Conservation (phyloP, 2,113 vertebrate genomes). For the Calypte anna region DNA sequence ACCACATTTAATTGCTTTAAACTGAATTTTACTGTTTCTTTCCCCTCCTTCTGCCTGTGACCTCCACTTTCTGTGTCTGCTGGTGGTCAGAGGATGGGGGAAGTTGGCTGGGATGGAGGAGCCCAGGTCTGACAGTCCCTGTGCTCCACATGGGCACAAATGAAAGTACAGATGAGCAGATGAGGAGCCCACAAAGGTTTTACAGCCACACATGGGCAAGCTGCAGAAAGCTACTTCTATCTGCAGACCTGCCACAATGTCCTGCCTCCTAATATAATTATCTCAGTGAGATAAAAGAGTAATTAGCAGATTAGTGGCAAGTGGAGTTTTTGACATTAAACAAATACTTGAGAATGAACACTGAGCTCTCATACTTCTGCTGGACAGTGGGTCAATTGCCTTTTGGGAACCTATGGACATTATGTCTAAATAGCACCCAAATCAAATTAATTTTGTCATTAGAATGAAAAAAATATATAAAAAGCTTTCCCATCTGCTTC, state of each 20-base stretch:
- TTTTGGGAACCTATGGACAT: not conserved
- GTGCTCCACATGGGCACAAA: fast-evolving
- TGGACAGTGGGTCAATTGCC: not conserved
- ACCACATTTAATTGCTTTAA: not conserved
- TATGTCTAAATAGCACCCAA: not conserved
- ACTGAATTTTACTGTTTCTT: not conserved
- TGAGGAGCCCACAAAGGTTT: fast-evolving
- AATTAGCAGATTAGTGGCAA: not conserved
- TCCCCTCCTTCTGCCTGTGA: not conserved
- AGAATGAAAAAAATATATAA: not conserved
- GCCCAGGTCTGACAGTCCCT: not conserved
- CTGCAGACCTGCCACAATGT: not conserved
- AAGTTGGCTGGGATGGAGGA: not conserved
- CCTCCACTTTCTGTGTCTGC: fast-evolving
- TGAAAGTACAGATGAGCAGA: not conserved
- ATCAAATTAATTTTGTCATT: not conserved
- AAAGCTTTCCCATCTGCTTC: not conserved
- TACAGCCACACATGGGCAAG: fast-evolving
- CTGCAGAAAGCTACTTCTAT: not conserved
- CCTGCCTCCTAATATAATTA: not conserved
- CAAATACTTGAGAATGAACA: not conserved
- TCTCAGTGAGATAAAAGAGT: not conserved
- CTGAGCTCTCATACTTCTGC: not conserved
- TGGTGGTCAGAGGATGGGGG: not conserved
- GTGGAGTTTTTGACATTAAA: not conserved